Evolutionary conservation across 2,113 vertebrate species (phyloP).

Genomic region (Nothocercus nigrocapillus): DNA sequence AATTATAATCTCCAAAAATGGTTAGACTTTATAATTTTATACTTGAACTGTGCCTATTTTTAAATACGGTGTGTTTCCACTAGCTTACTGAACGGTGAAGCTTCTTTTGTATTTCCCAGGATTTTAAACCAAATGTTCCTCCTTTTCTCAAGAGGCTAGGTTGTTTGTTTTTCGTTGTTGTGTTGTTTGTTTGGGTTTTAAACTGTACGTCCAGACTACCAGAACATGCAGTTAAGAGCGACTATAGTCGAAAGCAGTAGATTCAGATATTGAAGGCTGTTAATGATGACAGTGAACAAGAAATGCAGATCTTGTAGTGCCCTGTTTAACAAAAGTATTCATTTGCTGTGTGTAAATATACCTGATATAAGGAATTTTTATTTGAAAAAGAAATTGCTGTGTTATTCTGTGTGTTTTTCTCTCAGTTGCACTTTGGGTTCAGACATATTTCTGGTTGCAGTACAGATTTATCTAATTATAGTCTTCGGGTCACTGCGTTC

Average conservation of each 20-base stretch:
- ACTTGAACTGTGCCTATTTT: not conserved
- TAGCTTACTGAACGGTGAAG: not conserved
- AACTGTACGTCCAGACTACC: too few species aligned
- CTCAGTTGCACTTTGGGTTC: not conserved
- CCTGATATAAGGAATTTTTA: not conserved
- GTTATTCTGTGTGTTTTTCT: not conserved
- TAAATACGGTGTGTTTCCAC: not conserved
- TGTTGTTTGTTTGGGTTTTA: too few species aligned
- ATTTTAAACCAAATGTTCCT: not conserved
- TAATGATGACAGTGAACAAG: not conserved
- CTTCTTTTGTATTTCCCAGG: not conserved
- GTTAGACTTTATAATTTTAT: not conserved
- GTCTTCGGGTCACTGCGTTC: not conserved
- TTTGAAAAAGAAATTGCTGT: not conserved
- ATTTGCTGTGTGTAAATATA: conserved; percentile 23
- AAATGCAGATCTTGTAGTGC: not conserved
- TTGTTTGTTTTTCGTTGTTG: too few species aligned
- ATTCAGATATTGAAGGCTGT: not conserved
- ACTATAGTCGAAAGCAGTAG: not conserved
- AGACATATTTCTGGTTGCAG: not conserved
- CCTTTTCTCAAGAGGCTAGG: too few species aligned
- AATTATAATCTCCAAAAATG: not conserved
- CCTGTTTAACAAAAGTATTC: conserved; percentile 40
- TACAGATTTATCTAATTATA: not conserved
- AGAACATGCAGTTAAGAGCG: not conserved